Conservation (phyloP, 2,888 invertebrate genomes). For the Lepidocyrtoides sp. region DNA sequence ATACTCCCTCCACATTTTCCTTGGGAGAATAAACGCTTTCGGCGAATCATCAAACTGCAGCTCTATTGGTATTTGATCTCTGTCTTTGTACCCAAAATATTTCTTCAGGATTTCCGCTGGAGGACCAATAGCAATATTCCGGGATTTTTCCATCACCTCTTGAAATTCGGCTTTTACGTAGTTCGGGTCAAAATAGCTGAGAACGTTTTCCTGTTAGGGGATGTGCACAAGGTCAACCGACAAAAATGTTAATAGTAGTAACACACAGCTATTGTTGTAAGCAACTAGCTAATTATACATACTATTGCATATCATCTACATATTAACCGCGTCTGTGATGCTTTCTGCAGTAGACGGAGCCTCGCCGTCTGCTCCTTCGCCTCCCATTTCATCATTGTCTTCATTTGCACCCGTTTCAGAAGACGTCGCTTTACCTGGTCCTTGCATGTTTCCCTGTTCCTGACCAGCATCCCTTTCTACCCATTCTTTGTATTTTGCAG, state of each 20-base stretch:
- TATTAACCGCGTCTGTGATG: too few relatives aligned
- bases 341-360: too few relatives aligned
- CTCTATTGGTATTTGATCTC: conserved; percentile 24
- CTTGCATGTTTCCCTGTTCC: too few relatives aligned
- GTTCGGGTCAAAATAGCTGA: conserved; percentile 65
- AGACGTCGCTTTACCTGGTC: too few relatives aligned
- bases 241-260: too few relatives aligned
- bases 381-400: too few relatives aligned
- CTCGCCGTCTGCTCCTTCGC: too few relatives aligned
- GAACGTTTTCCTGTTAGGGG: conserved; percentile 39
- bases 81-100: conserved; percentile 46
- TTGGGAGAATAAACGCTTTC: conserved; percentile 50
- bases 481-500: background rate
- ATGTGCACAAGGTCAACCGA: too few relatives aligned
- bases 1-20: conserved; percentile 56
- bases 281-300: too few relatives aligned
- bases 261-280: too few relatives aligned
- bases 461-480: background rate
- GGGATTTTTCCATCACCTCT: conserved; percentile 29
- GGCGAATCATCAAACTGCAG: conserved; percentile 28
- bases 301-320: too few relatives aligned
- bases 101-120: conserved; percentile 57
- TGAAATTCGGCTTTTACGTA: conserved; percentile 35
- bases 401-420: too few relatives aligned
- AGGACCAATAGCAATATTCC: conserved; percentile 58